phyloP scores from a whole-genome alignment of 1,140 invertebrate genomes.

The Pinna nobilis region DNA sequence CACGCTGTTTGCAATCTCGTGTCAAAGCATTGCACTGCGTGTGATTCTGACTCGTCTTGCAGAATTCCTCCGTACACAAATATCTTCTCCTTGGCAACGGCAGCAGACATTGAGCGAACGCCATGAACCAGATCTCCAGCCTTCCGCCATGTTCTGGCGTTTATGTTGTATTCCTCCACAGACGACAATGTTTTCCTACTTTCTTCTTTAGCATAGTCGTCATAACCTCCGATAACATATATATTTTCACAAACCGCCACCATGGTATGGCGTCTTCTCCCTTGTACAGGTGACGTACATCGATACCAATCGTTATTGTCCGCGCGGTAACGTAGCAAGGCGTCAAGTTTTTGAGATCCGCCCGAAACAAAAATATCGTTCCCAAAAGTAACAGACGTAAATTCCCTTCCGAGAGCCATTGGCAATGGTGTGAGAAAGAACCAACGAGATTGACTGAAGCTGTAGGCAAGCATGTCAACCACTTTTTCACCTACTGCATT shows the following conservation, averaged over 20 bases:
- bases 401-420: constrained; percentile 57
- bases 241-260: constrained; percentile 57
- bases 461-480: constrained; percentile 59
- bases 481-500: constrained; percentile 52
- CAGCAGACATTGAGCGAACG: constrained; percentile 55
- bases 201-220: constrained; percentile 57
- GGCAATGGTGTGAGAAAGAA: constrained; percentile 58
- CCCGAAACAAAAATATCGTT: constrained; percentile 65
- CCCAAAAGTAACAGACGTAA: constrained; percentile 56
- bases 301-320: constrained; percentile 61
- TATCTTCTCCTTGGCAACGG: constrained; percentile 59
- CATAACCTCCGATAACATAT: constrained; percentile 56
- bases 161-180: constrained; percentile 54
- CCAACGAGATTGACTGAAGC: constrained; percentile 57
- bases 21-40: constrained; percentile 56
- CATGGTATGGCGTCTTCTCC: constrained; percentile 57
- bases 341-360: constrained; percentile 59
- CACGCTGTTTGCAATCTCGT: constrained; percentile 44
- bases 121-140: constrained; percentile 45
- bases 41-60: constrained; percentile 53
- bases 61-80: constrained; percentile 58
- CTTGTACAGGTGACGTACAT: constrained; percentile 52
- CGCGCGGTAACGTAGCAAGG: constrained; percentile 57
- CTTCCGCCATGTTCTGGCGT: constrained; percentile 44
- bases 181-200: constrained; percentile 39